These are phyloP conservation scores for Tetrao urogallus DNA, from an alignment of 2,113 vertebrate species.

Conservation along the genomic window DNA sequence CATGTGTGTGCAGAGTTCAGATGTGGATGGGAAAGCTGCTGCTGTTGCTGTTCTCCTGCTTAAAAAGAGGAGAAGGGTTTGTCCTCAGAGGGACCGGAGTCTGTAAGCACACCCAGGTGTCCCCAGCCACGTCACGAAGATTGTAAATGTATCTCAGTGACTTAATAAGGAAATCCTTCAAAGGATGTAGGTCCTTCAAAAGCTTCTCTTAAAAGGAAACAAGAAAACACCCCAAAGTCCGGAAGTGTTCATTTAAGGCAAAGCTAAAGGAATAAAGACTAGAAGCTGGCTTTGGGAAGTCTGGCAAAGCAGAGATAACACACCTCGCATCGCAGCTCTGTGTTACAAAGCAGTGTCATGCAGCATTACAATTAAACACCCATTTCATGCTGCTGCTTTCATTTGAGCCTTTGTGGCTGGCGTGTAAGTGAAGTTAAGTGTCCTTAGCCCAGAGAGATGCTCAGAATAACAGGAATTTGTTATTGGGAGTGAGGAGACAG, in stretches of 20 bases:
- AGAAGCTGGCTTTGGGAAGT: neutral
- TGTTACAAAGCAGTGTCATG: neutral
- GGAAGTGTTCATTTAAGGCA: neutral
- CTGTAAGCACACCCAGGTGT: neutral
- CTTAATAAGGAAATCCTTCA: neutral
- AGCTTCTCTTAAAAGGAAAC: neutral
- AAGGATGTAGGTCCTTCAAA: neutral
- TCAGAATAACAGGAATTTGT: fast-evolving
- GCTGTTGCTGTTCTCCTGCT: neutral
- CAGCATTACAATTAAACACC: neutral
- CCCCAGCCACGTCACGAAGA: neutral
- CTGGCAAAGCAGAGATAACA: neutral
- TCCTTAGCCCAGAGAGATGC: fast-evolving
- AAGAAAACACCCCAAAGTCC: neutral
- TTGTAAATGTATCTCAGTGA: neutral
- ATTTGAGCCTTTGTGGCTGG: neutral
- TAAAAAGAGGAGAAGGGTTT: neutral
- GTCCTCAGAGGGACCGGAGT: neutral
- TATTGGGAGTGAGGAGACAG: neutral
- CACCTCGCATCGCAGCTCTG: fast-evolving
- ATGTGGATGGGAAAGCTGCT: neutral
- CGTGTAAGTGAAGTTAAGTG: neutral
- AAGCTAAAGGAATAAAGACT: neutral
- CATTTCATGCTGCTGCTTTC: neutral
- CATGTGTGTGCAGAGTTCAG: fast-evolving